Evolutionary conservation across 1,140 invertebrate species (phyloP).

Genomic region (Drosophila ananassae): DNA sequence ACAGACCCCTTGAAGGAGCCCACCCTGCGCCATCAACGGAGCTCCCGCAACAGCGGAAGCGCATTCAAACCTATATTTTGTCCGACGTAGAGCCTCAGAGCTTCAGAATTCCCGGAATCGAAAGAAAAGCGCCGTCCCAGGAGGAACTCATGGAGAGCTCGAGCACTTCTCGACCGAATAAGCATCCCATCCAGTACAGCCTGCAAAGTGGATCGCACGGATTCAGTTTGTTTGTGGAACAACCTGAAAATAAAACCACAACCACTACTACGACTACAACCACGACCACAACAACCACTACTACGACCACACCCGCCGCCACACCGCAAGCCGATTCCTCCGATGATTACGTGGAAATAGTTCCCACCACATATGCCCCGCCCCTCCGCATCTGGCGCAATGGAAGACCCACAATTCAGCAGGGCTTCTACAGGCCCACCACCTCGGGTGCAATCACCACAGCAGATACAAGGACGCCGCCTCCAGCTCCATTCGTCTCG

Average conservation of each 20-base stretch:
- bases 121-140: background rate
- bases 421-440: slow-evolving; percentile 31
- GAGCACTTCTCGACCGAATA: slow-evolving; percentile 46
- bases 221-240: slow-evolving; percentile 58
- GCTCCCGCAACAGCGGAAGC: slow-evolving; percentile 45
- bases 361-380: slow-evolving; percentile 82
- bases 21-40: slow-evolving; percentile 8
- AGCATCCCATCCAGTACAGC: slow-evolving; percentile 60
- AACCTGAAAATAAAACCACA: background rate
- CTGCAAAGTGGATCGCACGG: slow-evolving; percentile 63
- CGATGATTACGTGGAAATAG: slow-evolving; percentile 53
- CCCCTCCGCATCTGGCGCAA: slow-evolving; percentile 73
- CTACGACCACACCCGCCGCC: slow-evolving; percentile 24
- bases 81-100: slow-evolving; percentile 78
- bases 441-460: slow-evolving; percentile 15
- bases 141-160: slow-evolving; percentile 30
- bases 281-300: slow-evolving; percentile 18
- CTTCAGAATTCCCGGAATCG: slow-evolving; percentile 49
- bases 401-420: slow-evolving; percentile 69
- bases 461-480: background rate
- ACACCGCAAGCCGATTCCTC: slow-evolving; percentile 7
- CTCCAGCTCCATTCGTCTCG: slow-evolving; percentile 2
- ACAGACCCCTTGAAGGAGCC: background rate
- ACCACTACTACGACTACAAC: slow-evolving; percentile 12
- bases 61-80: slow-evolving; percentile 69